Percentiles rank a stretch among this genome's conserved stretches.
Conservation (phyloP, 2,888 invertebrate species). For the Habroteleia sp. region DNA sequence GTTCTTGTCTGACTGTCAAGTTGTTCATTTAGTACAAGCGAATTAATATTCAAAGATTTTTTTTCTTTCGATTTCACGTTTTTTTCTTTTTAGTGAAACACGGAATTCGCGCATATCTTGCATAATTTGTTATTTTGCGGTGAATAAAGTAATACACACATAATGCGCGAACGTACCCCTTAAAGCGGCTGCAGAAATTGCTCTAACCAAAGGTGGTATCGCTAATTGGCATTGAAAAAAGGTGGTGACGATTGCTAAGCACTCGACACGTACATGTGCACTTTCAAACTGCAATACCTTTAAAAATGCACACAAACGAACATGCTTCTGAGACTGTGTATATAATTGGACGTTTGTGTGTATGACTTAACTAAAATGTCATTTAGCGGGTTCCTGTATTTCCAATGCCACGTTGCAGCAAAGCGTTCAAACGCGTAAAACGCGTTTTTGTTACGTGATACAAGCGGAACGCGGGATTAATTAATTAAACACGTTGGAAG, state of each 20-base stretch:
- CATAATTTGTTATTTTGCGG: slow-evolving; percentile 63
- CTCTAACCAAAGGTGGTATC: slow-evolving; percentile 68
- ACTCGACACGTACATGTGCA: slow-evolving; percentile 46
- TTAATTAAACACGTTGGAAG: slow-evolving; percentile 69
- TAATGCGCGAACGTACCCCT: slow-evolving; percentile 56
- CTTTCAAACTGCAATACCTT: slow-evolving; percentile 19
- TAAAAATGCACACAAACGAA: slow-evolving; percentile 33
- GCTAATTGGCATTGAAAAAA: slow-evolving; percentile 79
- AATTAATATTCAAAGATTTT: slow-evolving; percentile 66
- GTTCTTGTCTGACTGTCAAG: slow-evolving; percentile 58
- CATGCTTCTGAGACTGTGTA: slow-evolving; percentile 32
- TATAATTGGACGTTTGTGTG: slow-evolving; percentile 43
- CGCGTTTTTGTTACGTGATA: slow-evolving; percentile 58
- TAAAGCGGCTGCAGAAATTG: slow-evolving; percentile 52
- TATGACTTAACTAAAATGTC: slow-evolving; percentile 49
- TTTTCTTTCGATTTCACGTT: slow-evolving; percentile 32
- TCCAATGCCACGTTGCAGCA: slow-evolving; percentile 35
- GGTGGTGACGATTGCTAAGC: slow-evolving; percentile 76
- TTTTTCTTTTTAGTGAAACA: slow-evolving; percentile 44
- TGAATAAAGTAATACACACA: slow-evolving; percentile 56
- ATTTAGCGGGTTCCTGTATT: slow-evolving; percentile 41
- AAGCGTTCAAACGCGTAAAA: slow-evolving; percentile 63
- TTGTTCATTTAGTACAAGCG: slow-evolving; percentile 65
- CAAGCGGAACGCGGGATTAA: slow-evolving; percentile 68
- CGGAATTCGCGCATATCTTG: slow-evolving; percentile 49